These are phyloP conservation scores for Oceanites oceanicus DNA, from an alignment of 2,113 vertebrate species.

Conservation along the genomic window DNA sequence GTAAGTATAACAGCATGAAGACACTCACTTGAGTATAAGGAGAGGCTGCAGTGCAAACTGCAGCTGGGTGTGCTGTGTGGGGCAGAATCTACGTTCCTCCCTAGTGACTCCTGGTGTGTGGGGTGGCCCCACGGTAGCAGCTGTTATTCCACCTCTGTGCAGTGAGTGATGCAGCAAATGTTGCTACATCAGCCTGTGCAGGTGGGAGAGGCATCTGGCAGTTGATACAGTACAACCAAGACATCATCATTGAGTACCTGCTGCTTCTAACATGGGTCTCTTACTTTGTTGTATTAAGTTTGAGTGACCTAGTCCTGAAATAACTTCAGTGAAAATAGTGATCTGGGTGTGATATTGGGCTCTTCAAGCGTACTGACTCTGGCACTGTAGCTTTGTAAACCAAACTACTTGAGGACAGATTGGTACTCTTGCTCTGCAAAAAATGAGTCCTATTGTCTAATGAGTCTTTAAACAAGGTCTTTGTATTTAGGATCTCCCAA, in stretches of 20 bases:
- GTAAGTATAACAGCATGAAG: constrained; percentile 75
- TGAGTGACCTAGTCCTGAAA: not conserved
- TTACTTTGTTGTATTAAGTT: not conserved
- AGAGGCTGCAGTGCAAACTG: not conserved
- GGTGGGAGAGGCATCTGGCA: not conserved
- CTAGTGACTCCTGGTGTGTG: not conserved
- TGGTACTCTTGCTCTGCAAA: not conserved
- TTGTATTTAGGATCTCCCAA: constrained; percentile 82
- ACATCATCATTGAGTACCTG: not conserved
- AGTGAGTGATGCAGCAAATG: not conserved
- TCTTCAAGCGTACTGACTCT: not conserved
- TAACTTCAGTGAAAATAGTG: not conserved
- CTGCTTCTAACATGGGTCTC: not conserved
- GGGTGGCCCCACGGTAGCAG: not conserved
- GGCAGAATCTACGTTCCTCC: not conserved
- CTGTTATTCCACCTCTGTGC: not conserved
- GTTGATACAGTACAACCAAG: not conserved
- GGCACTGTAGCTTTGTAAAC: not conserved
- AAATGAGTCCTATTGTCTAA: not conserved
- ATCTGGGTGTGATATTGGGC: not conserved
- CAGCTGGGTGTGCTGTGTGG: not conserved
- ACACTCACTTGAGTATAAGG: not conserved
- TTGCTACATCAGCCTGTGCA: not conserved
- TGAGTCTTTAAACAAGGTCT: not conserved
- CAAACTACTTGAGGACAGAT: not conserved